Conservation (phyloP, 1,140 invertebrate genomes). For the Gonatopus flavifemur region DNA sequence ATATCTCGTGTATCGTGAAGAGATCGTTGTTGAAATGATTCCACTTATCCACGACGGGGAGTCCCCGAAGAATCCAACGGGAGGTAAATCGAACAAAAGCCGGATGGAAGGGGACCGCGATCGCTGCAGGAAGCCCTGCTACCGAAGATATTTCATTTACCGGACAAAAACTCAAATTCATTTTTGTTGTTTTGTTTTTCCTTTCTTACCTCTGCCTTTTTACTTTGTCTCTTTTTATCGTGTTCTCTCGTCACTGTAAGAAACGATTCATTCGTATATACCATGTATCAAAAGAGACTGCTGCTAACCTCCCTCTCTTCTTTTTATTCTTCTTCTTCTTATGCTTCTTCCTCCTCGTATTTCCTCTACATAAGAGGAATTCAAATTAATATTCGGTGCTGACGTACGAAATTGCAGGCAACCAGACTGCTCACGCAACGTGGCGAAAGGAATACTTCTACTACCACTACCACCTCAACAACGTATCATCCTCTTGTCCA, state of each 20-base stretch:
- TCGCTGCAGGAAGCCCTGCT: slow-evolving; percentile 46
- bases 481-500: too few species aligned
- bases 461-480: too few species aligned
- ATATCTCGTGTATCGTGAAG: slow-evolving; percentile 11
- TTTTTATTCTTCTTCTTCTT: neutral
- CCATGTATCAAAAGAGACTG: neutral
- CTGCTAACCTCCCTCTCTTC: neutral
- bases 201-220: too few species aligned
- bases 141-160: slow-evolving; percentile 55
- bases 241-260: too few species aligned
- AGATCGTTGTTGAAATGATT: slow-evolving; percentile 46
- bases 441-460: too few species aligned
- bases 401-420: slow-evolving; percentile 55
- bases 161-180: slow-evolving; percentile 42
- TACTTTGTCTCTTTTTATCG: too few species aligned
- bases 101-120: slow-evolving; percentile 46
- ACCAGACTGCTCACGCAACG: slow-evolving; percentile 12
- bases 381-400: slow-evolving; percentile 60
- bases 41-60: slow-evolving; percentile 50
- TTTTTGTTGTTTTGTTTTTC: neutral
- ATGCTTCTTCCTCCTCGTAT: neutral
- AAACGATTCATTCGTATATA: too few species aligned
- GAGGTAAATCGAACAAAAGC: slow-evolving; percentile 46
- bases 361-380: slow-evolving; percentile 38
- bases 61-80: slow-evolving; percentile 41